phyloP scores from a whole-genome alignment of 1,140 invertebrate species.

The Cotesia typhae region DNA sequence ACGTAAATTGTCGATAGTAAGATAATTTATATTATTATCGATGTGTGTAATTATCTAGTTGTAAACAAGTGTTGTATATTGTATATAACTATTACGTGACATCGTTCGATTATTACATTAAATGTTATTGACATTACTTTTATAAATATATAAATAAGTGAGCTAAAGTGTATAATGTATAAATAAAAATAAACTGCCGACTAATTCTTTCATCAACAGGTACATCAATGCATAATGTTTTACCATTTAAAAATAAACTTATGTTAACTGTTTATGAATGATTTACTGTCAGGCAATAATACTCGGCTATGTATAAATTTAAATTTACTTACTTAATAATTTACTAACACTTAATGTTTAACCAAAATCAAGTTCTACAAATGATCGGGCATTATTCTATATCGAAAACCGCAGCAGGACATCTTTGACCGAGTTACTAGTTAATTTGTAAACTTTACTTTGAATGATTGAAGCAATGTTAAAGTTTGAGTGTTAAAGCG shows the following conservation, averaged over 20 bases:
- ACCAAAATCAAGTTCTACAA: too few species aligned
- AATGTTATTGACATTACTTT: neutral
- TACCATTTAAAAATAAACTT: too few species aligned
- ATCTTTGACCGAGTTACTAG: conserved; percentile 27
- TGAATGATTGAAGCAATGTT: too few species aligned
- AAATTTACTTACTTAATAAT: too few species aligned
- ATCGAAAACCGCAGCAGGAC: conserved; percentile 23
- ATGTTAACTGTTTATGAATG: neutral
- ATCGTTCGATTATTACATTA: conserved; percentile 11
- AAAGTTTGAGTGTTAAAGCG: too few species aligned
- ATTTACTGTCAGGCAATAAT: neutral
- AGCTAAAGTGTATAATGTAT: too few species aligned
- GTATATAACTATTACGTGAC: neutral
- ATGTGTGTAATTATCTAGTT: neutral
- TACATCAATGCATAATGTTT: too few species aligned
- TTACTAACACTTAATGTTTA: too few species aligned
- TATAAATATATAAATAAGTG: neutral
- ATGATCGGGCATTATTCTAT: too few species aligned
- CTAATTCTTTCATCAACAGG: too few species aligned
- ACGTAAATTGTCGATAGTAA: neutral
- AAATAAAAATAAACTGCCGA: too few species aligned
- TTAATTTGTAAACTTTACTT: conserved; percentile 20
- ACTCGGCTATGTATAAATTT: too few species aligned
- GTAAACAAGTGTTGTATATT: neutral
- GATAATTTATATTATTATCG: conserved; percentile 8